Base-by-base conservation (phyloP, 2,888 invertebrate genomes). In the Synergus japonicus region DNA sequence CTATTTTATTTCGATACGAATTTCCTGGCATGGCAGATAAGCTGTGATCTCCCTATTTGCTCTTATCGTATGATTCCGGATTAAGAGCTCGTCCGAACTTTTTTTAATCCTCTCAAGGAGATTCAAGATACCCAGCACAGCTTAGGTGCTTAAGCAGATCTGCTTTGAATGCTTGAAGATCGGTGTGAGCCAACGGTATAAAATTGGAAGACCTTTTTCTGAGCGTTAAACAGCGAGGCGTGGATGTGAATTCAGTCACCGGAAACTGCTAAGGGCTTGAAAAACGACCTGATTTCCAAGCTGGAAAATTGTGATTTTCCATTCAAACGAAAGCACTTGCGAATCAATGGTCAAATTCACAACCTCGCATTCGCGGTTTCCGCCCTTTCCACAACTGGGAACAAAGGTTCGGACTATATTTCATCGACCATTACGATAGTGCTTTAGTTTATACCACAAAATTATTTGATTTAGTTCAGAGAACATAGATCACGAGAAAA, bases 81-180 rank as follows among this genome's bases (percentile, higher is more conserved):
- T 83, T 83, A 83, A 78, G 79, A 82, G 82, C 82, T 83, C 82
- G 81, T 82, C 79, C 79, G 81, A 83, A 83, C 82, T 37, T 82
- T 83, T 82, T 83, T 82, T 81, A 83, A 82, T 82, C 82, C 43
- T 65, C 78, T 49, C 49, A 15, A 22, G 46, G 49, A 69, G 69
- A 49, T 46, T 67, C 12, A 67, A 67, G 46, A 46, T 46, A 67
- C 29, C 69, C 46, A 37, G 69, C 18, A 49, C 69, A 37, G 69
- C 49, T 69, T 69, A 29, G 29, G 46, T 69, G 37, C 49, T 69
- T 69, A 49, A 49, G 29, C 49, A 78, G 63, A 73, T 58, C 63
- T 73, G 41, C 44, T 49, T 37, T 46, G 43, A 46, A 64, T 54
- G 8, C 44, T n/a, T 43, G 77, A 46, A 22, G 49, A 49, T 77